Conservation (phyloP, 2,888 invertebrate species). For the Orchesellides sinensis region DNA sequence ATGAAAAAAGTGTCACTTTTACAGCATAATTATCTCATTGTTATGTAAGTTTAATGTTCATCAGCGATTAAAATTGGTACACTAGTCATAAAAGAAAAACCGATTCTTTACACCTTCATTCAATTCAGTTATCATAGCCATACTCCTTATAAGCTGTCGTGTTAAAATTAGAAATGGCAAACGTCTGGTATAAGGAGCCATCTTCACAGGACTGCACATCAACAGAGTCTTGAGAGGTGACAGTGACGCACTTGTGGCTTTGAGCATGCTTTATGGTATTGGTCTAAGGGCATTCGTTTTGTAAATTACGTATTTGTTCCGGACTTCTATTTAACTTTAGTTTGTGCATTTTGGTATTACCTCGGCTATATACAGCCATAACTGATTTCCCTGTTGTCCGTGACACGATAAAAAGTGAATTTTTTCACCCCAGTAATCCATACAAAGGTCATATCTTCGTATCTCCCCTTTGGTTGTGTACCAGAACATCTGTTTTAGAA, state of each 20-base stretch:
- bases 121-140: background rate
- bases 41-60: too few species aligned
- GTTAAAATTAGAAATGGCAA: background rate
- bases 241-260: slow-evolving; percentile 15
- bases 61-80: too few species aligned
- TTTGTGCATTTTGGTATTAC: slow-evolving; percentile 19
- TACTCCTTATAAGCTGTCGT: slow-evolving; percentile 7
- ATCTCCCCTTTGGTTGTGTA: slow-evolving; percentile 44
- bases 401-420: slow-evolving; percentile 32
- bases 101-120: too few species aligned
- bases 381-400: slow-evolving; percentile 41
- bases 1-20: too few species aligned
- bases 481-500: slow-evolving; percentile 30
- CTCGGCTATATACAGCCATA: slow-evolving; percentile 39
- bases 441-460: slow-evolving; percentile 28
- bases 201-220: slow-evolving; percentile 23
- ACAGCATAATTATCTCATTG: too few species aligned
- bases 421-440: slow-evolving; percentile 26
- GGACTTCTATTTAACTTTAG: slow-evolving; percentile 11
- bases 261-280: slow-evolving; percentile 9
- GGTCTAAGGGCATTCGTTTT: background rate
- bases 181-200: background rate
- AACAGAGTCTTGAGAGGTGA: background rate
- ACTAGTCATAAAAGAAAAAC: too few species aligned
- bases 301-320: too few species aligned